These are phyloP conservation scores for Eupithecia tripunctaria DNA, from an alignment of 2,888 invertebrate genomes.

Conservation along the genomic window DNA sequence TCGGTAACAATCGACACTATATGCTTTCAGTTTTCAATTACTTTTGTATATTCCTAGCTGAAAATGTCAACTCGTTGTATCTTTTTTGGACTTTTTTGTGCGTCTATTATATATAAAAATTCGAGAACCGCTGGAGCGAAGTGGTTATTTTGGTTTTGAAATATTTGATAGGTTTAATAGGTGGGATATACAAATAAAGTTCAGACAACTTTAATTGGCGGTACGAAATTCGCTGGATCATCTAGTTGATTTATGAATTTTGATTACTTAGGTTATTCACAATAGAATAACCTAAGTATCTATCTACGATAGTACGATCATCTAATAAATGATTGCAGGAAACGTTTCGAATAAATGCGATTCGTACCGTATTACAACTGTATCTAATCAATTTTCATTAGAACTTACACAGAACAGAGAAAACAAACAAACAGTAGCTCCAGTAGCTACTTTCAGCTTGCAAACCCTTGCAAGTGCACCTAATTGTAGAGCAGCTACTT, in stretches of 20 bases:
- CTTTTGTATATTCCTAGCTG: not conserved
- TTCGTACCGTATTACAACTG: conserved; percentile 32
- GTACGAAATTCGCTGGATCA: too few relatives aligned
- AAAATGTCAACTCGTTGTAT: not conserved
- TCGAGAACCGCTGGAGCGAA: too few relatives aligned
- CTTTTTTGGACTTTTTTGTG: not conserved
- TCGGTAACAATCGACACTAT: conserved; percentile 32
- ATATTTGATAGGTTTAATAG: too few relatives aligned
- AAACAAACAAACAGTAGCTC: conserved; percentile 40
- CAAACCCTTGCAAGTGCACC: conserved; percentile 56
- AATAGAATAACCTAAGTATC: not conserved
- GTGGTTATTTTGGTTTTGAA: not conserved
- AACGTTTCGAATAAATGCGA: conserved; percentile 13
- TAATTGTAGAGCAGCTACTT: conserved; percentile 50
- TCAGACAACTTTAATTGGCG: too few relatives aligned
- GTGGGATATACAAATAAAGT: too few relatives aligned
- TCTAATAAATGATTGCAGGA: not conserved
- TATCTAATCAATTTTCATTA: conserved; percentile 41
- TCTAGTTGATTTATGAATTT: too few relatives aligned
- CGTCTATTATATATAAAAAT: too few relatives aligned
- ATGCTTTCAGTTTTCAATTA: conserved; percentile 32
- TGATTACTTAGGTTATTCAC: too few relatives aligned
- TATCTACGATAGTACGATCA: not conserved
- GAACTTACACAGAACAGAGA: conserved; percentile 22
- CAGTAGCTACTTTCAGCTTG: conserved; percentile 52